A percentile compares a stretch with the other conserved stretches of the same genome.
Conservation (phyloP, 2,888 invertebrate species). For the Phasia obesa region DNA sequence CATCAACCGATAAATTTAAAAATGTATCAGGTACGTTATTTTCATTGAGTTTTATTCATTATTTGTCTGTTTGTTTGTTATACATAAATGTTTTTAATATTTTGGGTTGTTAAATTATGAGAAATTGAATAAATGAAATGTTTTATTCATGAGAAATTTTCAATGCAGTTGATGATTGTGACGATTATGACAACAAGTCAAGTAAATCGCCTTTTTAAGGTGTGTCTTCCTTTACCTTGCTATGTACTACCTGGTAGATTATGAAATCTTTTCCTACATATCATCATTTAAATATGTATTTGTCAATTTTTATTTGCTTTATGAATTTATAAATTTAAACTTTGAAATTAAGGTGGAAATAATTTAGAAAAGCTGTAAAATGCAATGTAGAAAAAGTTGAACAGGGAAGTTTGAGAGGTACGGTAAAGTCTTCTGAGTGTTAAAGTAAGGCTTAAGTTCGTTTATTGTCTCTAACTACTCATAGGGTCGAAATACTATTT, state of each 20-base stretch:
- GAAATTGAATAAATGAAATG: slow-evolving; percentile 76
- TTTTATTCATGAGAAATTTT: slow-evolving; percentile 79
- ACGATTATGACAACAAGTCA: slow-evolving; percentile 76
- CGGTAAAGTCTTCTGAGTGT: too few species aligned
- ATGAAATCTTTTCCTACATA: slow-evolving; percentile 54
- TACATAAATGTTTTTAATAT: slow-evolving; percentile 50
- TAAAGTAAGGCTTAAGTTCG: too few species aligned
- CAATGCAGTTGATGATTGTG: slow-evolving; percentile 42
- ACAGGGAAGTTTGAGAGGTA: too few species aligned
- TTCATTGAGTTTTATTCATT: slow-evolving; percentile 56
- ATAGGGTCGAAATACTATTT: too few species aligned
- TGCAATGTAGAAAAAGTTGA: too few species aligned
- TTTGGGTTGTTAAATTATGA: slow-evolving; percentile 74
- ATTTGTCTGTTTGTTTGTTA: slow-evolving; percentile 65
- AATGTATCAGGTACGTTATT: slow-evolving; percentile 59
- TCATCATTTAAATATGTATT: slow-evolving; percentile 41
- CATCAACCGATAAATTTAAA: slow-evolving; percentile 45
- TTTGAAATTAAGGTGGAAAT: not conserved
- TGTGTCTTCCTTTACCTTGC: slow-evolving; percentile 74
- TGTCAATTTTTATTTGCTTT: too few species aligned
- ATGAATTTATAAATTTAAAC: not conserved
- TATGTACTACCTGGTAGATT: slow-evolving; percentile 19
- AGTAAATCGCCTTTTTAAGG: slow-evolving; percentile 78
- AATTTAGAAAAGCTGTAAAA: not conserved
- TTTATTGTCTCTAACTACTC: too few species aligned